Percentiles rank a stretch among this genome's conserved stretches.
These are phyloP conservation scores for Lagorchestes hirsutus DNA, from an alignment of 2,797 vertebrate species.

Conservation along the genomic window DNA sequence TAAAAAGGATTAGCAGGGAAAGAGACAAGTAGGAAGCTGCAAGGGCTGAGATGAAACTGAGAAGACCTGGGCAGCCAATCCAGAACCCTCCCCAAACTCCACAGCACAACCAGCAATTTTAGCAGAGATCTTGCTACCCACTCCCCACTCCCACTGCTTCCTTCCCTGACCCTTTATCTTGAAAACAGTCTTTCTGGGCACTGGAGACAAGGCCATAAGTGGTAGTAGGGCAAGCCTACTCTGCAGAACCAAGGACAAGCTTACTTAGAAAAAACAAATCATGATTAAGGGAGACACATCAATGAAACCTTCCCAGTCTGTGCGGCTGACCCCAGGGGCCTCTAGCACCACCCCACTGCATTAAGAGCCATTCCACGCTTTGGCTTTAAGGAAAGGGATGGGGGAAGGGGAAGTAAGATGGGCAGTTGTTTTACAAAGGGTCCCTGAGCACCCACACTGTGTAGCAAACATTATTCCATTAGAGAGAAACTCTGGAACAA, in stretches of 20 bases:
- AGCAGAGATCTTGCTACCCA: conserved; percentile 7
- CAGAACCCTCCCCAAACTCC: conserved; percentile 23
- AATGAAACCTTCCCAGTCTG: conserved; percentile 32
- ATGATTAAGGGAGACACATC: conserved; percentile 49
- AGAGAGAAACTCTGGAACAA: conserved; percentile 45
- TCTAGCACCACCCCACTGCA: conserved; percentile 14
- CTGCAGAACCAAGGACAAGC: conserved; percentile 58
- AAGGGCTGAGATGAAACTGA: conserved; percentile 35
- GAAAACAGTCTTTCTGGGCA: conserved; percentile 30
- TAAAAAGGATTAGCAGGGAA: conserved; percentile 74
- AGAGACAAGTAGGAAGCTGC: conserved; percentile 63
- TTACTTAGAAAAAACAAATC: conserved; percentile 56
- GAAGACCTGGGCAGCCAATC: not conserved
- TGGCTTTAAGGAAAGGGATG: conserved; percentile 12
- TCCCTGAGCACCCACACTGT: conserved; percentile 63
- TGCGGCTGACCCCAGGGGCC: conserved; percentile 48
- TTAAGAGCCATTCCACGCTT: not conserved
- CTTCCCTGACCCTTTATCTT: conserved; percentile 60
- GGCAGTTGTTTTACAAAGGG: conserved; percentile 57
- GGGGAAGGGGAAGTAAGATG: conserved; percentile 14
- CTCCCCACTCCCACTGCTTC: not conserved
- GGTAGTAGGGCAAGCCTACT: conserved; percentile 36
- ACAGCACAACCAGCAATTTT: not conserved
- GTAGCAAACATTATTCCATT: conserved; percentile 66
- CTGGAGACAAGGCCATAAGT: conserved; percentile 7